Evolutionary conservation across 1,140 invertebrate species (phyloP), one percentile per base, ranked within the genome.

Genomic region (Drosophila sechellia): DNA sequence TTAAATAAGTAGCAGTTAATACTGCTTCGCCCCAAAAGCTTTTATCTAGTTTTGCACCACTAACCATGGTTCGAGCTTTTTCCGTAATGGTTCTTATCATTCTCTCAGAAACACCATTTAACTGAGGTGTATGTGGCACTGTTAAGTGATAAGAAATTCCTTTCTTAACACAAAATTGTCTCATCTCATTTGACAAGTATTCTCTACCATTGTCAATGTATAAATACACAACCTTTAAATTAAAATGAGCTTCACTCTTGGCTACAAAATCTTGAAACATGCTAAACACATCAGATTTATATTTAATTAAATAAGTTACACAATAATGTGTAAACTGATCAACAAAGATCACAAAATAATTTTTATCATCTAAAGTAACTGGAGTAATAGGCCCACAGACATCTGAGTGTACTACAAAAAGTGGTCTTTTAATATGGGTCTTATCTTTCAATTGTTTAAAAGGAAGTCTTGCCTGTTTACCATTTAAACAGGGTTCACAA

Each of bases 101-200:
- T 40, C 93, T 69, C 20, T 94, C 93, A 27, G 93, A 77, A 4
- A 93, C 90, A 71, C 93, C 93, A 92, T 22, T 22, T 22, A 22
- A 22, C 20, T 94, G 94, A 94, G 92, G 93, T 11, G 92, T 93
- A 56, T 93, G 89, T 48, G 92, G 90, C 49, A 93, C 86, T 13
- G 90, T 93, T 34, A 70, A 37, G 22, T 63, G 39, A 43, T 63
- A 93, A 12, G 63, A 74, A 59, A 94, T 94, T 5, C 93, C 93
- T 53, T 90, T 92, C 61, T 90, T 68, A 5, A 49, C 42, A 20
- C 42, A 45, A 20, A 20, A 22, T 12, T 45, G 8, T 20, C 42
- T 17, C 42, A 45, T 20, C 3, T 45, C 42, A 45, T 17, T 45
- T 6, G 8, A 22, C 20, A 45, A n/a, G 8, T 22, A 22, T 46